phyloP scores from a whole-genome alignment of 2,113 vertebrate species.

The Desmodus rotundus region DNA sequence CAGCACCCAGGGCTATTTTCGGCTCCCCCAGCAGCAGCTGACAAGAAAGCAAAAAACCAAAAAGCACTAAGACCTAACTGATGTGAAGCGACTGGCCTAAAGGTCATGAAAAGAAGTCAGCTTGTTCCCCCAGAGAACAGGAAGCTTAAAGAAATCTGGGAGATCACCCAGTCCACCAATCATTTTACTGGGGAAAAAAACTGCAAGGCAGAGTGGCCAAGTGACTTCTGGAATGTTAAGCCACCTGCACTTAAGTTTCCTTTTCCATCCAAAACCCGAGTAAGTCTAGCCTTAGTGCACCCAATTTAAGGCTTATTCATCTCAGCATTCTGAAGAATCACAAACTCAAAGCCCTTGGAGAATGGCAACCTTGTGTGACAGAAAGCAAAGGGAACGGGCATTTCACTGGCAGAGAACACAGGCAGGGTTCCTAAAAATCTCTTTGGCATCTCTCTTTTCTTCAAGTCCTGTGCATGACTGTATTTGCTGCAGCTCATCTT shows the following conservation, averaged over 20 bases:
- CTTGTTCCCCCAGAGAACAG: neutral
- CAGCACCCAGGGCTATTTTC: neutral
- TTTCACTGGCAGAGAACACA: neutral
- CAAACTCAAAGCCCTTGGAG: neutral
- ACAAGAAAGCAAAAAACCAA: too few relatives aligned
- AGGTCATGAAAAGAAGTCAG: neutral
- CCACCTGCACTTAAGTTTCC: neutral
- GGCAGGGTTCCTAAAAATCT: neutral
- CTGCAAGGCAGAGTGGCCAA: neutral
- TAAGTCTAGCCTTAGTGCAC: neutral
- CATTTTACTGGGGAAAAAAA: neutral
- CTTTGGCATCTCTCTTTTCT: neutral
- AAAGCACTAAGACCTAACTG: neutral
- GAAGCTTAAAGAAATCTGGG: neutral
- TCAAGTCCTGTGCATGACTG: neutral
- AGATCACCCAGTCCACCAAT: neutral
- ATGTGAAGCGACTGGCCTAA: fast-evolving
- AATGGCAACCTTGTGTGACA: neutral
- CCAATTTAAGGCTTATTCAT: neutral
- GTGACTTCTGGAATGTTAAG: neutral
- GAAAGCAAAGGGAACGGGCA: neutral
- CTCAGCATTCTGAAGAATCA: neutral
- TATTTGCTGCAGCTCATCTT: neutral
- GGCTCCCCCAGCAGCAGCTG: neutral
- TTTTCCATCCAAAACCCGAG: neutral